phyloP scores from a whole-genome alignment of 2,113 vertebrate genomes.

The Myxocyprinus asiaticus region DNA sequence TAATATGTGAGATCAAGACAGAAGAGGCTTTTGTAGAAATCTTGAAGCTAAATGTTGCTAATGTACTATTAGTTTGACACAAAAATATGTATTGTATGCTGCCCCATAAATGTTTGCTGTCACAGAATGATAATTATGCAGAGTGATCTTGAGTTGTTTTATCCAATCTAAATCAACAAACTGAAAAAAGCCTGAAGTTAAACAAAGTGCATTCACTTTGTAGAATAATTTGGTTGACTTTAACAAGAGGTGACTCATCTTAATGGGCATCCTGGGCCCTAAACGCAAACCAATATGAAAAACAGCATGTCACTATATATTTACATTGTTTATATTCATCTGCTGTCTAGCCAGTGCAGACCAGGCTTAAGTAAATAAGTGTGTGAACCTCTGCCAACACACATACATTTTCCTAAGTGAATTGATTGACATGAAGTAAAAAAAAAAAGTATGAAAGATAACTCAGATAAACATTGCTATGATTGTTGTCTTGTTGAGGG shows the following conservation, averaged over 20 bases:
- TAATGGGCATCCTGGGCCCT: background rate
- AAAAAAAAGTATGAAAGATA: background rate
- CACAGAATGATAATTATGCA: too few species aligned
- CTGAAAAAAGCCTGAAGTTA: background rate
- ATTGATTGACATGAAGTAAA: background rate
- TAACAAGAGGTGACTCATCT: background rate
- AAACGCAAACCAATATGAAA: constrained; percentile 46
- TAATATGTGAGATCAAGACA: too few species aligned
- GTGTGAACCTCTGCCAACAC: too few species aligned
- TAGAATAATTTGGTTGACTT: constrained; percentile 20
- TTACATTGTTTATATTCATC: constrained; percentile 29
- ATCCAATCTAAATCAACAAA: too few species aligned
- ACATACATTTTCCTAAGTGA: background rate
- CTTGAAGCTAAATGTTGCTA: too few species aligned
- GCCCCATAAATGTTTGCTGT: too few species aligned
- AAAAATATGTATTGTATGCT: too few species aligned
- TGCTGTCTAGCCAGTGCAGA: constrained; percentile 18
- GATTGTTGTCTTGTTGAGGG: background rate
- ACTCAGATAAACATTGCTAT: background rate
- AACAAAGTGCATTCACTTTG: background rate
- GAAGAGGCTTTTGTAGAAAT: too few species aligned
- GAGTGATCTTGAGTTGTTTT: too few species aligned
- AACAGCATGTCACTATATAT: constrained; percentile 22
- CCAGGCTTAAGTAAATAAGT: too few species aligned
- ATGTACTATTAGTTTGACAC: too few species aligned